These are phyloP conservation scores for Athripsodes cinereus DNA, from an alignment of 2,888 invertebrate genomes.

Conservation along the genomic window DNA sequence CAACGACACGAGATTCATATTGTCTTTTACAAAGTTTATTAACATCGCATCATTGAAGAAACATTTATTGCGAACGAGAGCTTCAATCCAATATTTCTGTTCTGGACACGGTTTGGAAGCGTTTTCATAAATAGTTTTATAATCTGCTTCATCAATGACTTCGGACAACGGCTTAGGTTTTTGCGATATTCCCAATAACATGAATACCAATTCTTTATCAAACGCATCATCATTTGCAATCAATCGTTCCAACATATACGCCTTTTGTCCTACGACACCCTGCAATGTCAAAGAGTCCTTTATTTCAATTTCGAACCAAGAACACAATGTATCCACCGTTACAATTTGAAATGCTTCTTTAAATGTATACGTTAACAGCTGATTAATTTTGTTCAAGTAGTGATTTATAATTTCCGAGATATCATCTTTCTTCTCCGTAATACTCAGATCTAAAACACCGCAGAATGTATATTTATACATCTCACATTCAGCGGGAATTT, in stretches of 20 bases:
- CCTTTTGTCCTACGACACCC: constrained; percentile 17
- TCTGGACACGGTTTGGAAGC: constrained; percentile 4
- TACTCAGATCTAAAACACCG: constrained; percentile 3
- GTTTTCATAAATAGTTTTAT: constrained; percentile 10
- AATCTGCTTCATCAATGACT: constrained; percentile 13
- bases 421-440: constrained; percentile 9
- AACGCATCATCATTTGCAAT: constrained; percentile 14
- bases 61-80: constrained; percentile 11
- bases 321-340: constrained; percentile 18
- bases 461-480: constrained; percentile 19
- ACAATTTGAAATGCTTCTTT: constrained; percentile 14
- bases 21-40: constrained; percentile 13
- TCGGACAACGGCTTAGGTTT: constrained; percentile 18
- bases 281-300: constrained; percentile 17
- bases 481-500: constrained; percentile 4
- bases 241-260: constrained; percentile 15
- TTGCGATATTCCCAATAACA: constrained; percentile 16
- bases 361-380: constrained; percentile 9
- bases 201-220: constrained; percentile 14
- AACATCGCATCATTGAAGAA: constrained; percentile 17
- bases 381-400: constrained; percentile 15
- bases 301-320: constrained; percentile 17
- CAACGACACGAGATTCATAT: constrained; percentile 2
- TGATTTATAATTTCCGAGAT: constrained; percentile 9
- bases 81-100: constrained; percentile 18